Conservation (phyloP, 2,797 vertebrate genomes). For the Acrossocheilus fasciatus region DNA sequence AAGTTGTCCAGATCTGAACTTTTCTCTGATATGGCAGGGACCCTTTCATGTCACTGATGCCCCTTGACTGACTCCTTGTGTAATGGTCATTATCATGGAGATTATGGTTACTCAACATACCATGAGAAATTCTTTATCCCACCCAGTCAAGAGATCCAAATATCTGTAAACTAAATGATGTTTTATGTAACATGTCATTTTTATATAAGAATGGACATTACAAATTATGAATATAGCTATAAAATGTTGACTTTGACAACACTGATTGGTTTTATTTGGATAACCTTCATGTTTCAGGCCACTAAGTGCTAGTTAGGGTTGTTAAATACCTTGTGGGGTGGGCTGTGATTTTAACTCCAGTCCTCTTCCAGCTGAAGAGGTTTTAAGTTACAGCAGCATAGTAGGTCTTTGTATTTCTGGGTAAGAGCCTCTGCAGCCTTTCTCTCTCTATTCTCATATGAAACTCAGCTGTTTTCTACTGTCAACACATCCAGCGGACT, state of each 20-base stretch:
- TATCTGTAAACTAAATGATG: not conserved
- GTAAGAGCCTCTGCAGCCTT: conserved; percentile 23
- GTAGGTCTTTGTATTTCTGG: conserved; percentile 66
- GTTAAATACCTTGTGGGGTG: not conserved
- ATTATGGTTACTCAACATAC: not conserved
- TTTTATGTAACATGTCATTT: not conserved
- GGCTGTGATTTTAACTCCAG: conserved; percentile 53
- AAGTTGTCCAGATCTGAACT: conserved; percentile 56
- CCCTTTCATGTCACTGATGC: conserved; percentile 63
- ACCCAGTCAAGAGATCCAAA: not conserved
- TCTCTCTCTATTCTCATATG: conserved; percentile 13
- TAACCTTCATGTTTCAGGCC: not conserved
- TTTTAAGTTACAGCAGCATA: conserved; percentile 72
- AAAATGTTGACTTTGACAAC: not conserved
- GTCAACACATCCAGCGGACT: not conserved
- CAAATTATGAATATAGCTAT: not conserved
- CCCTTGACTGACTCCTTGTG: conserved; percentile 64
- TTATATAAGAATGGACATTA: not conserved
- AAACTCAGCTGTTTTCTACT: conserved; percentile 12
- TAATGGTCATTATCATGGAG: conserved; percentile 57
- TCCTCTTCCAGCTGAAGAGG: conserved; percentile 60
- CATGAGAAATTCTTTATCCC: not conserved
- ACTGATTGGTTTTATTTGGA: not conserved
- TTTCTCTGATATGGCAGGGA: conserved; percentile 35
- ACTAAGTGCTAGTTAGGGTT: not conserved